Evolutionary conservation across 2,888 invertebrate genomes (phyloP), one percentile per base, ranked within the genome.

Genomic region (Acronicta aceris): DNA sequence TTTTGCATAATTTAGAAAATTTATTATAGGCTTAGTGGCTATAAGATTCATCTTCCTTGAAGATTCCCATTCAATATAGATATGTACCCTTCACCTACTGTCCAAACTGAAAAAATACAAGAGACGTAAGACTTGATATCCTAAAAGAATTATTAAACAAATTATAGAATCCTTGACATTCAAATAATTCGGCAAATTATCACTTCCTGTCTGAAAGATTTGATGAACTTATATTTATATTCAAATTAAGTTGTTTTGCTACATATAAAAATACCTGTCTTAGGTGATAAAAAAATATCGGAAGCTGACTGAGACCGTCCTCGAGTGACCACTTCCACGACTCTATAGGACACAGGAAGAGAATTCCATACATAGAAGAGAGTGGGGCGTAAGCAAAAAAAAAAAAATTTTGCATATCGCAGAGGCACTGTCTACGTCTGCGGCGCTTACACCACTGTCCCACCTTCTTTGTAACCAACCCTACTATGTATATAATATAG

Each of bases 1-100:
- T 53, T 71, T 45, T 65, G 65, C 52, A 71, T 71, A 71, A 52
- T 71, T 71, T 49, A 46, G 46, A 12, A 47, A 36, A 13, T 13
- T 5, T 13, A 13, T 13, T 2, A 13, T 36, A 12, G 13, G 36
- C 36, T 13, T 13, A 4, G 13, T 36, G 13, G 36, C 5, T 36
- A 36, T 13, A 3, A 36, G 13, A 13, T 30, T 30, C 1, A 30
- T 30, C 9, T 30, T 30, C 30, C 30, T 10, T 30, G 30, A 30
- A 30, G 21, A 21, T 21, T 21, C 21, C 21, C 21, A 21, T 21
- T 3, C 21, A 21, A n/a, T n/a, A n/a, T n/a, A n/a, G n/a, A n/a
- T n/a, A n/a, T n/a, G 21, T 21, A 21, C 21, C 21, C 21, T 21
- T 21, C 12, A 13, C 13, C 36, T 13, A 13, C n/a, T 38, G 38